These are phyloP conservation scores for Leptopilina clavipes DNA, from an alignment of 1,140 invertebrate species.

Conservation along the genomic window DNA sequence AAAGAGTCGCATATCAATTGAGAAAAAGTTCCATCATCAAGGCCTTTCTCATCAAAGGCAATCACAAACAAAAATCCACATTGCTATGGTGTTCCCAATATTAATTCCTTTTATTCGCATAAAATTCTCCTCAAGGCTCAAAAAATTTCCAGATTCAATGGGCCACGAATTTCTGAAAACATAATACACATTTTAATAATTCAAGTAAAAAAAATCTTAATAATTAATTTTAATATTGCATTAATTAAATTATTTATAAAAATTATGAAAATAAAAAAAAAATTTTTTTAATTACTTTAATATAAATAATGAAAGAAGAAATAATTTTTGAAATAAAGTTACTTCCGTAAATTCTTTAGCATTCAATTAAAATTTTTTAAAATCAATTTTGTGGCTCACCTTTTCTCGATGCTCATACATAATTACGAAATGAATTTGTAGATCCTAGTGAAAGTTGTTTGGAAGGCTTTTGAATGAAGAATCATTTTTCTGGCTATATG, in stretches of 20 bases:
- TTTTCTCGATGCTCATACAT: neutral
- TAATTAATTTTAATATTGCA: too few species aligned
- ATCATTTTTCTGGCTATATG: conserved; percentile 23
- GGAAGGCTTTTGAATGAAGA: neutral
- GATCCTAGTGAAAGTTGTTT: conserved; percentile 13
- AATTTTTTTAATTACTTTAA: too few species aligned
- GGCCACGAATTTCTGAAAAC: neutral
- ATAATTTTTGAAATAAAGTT: too few species aligned
- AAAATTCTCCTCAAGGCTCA: neutral
- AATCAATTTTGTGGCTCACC: neutral
- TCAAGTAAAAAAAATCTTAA: neutral
- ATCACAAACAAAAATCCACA: neutral
- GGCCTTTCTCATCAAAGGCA: conserved; percentile 17
- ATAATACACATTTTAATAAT: neutral
- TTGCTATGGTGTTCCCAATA: neutral
- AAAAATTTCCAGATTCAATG: neutral
- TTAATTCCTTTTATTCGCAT: neutral
- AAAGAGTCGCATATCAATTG: conserved; percentile 11
- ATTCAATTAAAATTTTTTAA: neutral
- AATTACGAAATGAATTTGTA: neutral
- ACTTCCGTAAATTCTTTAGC: too few species aligned
- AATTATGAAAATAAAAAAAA: too few species aligned
- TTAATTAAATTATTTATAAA: too few species aligned
- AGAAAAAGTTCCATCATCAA: conserved; percentile 17
- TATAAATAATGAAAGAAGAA: too few species aligned